Evolutionary conservation across 2,113 vertebrate genomes (phyloP).

Genomic region (Echinops telfairi): DNA sequence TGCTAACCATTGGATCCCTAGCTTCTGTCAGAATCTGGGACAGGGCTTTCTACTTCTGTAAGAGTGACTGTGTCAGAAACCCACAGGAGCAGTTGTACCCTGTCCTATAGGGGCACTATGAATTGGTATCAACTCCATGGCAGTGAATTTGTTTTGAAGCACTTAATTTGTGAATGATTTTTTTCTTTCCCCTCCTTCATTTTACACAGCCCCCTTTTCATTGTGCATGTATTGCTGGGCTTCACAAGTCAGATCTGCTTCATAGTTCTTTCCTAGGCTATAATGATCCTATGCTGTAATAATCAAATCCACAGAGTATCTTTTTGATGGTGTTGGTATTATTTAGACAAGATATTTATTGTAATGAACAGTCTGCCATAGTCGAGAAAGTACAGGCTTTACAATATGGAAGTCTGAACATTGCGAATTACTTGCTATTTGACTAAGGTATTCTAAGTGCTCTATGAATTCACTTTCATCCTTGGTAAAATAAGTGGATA

Average conservation of each 20-base stretch:
- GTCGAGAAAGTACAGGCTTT: background rate
- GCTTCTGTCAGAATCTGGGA: background rate
- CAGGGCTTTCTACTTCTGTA: too few species aligned
- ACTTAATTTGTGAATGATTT: background rate
- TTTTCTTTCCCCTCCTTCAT: background rate
- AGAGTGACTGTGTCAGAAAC: too few species aligned
- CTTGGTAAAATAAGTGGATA: background rate
- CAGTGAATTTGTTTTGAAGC: too few species aligned
- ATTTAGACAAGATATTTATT: background rate
- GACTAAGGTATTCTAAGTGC: background rate
- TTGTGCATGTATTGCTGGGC: background rate
- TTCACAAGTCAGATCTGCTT: background rate
- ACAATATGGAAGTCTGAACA: constrained; percentile 1
- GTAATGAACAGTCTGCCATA: background rate
- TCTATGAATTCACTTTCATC: constrained; percentile 29
- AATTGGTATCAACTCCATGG: too few species aligned
- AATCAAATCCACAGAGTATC: background rate
- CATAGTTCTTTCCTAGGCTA: constrained; percentile 1
- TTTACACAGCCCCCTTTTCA: background rate
- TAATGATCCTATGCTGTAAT: constrained; percentile 6
- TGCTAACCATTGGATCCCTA: background rate
- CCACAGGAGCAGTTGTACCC: too few species aligned
- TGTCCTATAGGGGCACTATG: too few species aligned
- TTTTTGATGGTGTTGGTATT: constrained; percentile 10
- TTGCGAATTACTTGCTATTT: constrained; percentile 38